A percentile compares a stretch with the other conserved stretches of the same genome.
phyloP scores from a whole-genome alignment of 1,140 invertebrate genomes.

The Zaprionus kolodkinae region DNA sequence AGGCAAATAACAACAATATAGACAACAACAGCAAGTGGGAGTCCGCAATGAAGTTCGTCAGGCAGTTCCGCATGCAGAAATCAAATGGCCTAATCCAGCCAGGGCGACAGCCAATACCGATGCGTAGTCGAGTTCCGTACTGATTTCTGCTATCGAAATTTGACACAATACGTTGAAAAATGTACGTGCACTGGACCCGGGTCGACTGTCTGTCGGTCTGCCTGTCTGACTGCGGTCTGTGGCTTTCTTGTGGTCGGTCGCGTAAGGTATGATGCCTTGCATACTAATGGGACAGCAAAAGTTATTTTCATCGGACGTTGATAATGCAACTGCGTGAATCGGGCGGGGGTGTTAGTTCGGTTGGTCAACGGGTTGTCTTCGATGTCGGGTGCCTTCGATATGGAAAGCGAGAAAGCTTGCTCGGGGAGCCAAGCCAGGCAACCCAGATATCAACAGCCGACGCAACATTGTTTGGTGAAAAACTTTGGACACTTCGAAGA shows the following conservation, averaged over 20 bases:
- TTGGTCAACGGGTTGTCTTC: neutral
- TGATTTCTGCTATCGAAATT: constrained; percentile 83
- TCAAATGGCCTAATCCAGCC: constrained; percentile 39
- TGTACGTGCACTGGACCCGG: constrained; percentile 62
- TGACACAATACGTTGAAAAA: constrained; percentile 77
- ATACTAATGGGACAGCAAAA: constrained; percentile 71
- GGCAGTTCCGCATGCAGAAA: constrained; percentile 60
- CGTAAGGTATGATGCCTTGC: constrained; percentile 68
- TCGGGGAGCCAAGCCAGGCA: constrained; percentile 39
- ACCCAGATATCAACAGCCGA: constrained; percentile 69
- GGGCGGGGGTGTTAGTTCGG: constrained; percentile 15
- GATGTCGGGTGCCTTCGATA: constrained; percentile 44
- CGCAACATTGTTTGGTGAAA: constrained; percentile 68
- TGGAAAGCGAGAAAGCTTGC: constrained; percentile 79
- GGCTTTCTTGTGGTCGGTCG: constrained; percentile 70
- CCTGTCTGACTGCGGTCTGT: constrained; percentile 39
- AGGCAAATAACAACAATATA: constrained; percentile 49
- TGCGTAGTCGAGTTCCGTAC: constrained; percentile 76
- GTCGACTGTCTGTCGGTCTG: neutral
- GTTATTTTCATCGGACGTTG: constrained; percentile 75
- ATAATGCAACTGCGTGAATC: constrained; percentile 67
- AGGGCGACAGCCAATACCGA: constrained; percentile 51
- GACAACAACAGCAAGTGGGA: constrained; percentile 4
- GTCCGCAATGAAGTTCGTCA: constrained; percentile 29
- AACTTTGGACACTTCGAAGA: constrained; percentile 68